phyloP scores from a whole-genome alignment of 2,888 invertebrate genomes.

The Thyatira batis region DNA sequence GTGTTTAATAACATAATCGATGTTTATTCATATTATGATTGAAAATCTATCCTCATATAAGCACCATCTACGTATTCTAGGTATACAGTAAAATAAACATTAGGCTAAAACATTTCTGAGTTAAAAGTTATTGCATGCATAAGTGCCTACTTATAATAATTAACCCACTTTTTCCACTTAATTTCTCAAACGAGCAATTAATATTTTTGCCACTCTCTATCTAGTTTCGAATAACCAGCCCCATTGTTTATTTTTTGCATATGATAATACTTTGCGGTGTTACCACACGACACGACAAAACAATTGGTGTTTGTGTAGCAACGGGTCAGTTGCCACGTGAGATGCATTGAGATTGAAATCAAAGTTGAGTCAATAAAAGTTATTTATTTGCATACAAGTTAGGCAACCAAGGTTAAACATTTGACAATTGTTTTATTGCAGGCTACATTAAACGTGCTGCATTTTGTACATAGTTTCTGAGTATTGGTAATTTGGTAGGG shows the following conservation, averaged over 20 bases:
- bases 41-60: no score
- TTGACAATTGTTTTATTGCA: background rate
- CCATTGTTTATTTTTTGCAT: conserved; percentile 4
- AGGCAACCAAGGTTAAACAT: background rate
- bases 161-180: background rate
- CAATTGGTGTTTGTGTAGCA: conserved; percentile 47
- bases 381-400: conserved; percentile 7
- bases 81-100: no score
- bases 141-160: background rate
- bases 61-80: no score
- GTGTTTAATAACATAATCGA: no score
- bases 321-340: conserved; percentile 47
- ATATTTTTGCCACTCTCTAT: background rate
- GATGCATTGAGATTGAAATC: conserved; percentile 17
- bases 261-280: conserved; percentile 21
- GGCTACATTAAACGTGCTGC: background rate
- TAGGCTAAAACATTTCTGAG: no score
- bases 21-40: no score
- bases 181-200: background rate
- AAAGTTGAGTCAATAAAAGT: conserved; percentile 8
- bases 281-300: conserved; percentile 42
- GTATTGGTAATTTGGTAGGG: no score
- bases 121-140: no score
- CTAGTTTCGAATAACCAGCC: background rate
- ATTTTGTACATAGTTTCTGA: no score